These are phyloP conservation scores for Aptenodytes forsteri DNA, from an alignment of 2,113 vertebrate species.

Conservation along the genomic window DNA sequence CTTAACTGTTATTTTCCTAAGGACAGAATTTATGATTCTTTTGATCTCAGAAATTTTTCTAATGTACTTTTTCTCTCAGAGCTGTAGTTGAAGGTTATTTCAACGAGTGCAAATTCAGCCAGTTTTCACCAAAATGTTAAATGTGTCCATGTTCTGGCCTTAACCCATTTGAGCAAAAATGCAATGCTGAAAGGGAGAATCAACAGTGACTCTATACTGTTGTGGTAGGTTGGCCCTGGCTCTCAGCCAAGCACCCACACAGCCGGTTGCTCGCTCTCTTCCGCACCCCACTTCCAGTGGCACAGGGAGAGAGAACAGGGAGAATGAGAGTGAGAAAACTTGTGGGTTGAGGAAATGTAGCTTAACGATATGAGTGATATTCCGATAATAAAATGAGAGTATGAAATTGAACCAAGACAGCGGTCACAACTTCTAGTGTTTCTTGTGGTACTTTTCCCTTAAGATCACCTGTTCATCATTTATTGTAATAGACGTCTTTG, in stretches of 20 bases:
- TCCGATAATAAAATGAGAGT: background rate
- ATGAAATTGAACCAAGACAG: background rate
- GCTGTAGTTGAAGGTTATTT: background rate
- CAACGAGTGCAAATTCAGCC: background rate
- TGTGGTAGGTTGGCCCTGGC: background rate
- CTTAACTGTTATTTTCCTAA: background rate
- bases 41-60: background rate
- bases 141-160: background rate
- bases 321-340: background rate
- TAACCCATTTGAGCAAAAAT: background rate
- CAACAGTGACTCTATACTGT: background rate
- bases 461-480: background rate
- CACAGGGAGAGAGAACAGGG: background rate
- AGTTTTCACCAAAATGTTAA: background rate
- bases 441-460: background rate
- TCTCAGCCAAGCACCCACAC: background rate
- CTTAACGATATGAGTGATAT: background rate
- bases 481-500: background rate
- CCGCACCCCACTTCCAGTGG: background rate
- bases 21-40: background rate
- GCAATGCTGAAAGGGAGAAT: background rate
- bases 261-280: accelerated
- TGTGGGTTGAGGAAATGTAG: background rate
- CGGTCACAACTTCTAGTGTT: background rate
- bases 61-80: background rate